Percentiles rank a stretch among this genome's conserved stretches.
Conservation (phyloP, 2,797 vertebrate species). For the Takifugu ocellatus region DNA sequence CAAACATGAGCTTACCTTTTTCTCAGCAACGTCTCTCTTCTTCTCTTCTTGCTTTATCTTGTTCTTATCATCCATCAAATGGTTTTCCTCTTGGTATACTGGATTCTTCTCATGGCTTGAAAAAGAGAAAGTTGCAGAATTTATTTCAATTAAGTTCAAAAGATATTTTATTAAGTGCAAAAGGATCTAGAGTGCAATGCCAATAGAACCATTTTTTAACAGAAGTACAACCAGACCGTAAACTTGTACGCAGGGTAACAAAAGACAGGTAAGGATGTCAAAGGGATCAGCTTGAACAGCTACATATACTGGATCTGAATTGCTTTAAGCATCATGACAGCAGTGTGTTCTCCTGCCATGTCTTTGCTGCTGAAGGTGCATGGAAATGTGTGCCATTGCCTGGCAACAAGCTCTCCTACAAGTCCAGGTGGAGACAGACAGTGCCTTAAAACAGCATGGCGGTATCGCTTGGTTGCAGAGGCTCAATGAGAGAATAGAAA, state of each 20-base stretch:
- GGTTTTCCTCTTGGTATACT: constrained; percentile 89
- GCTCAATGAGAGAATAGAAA: constrained; percentile 10
- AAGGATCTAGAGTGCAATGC: background rate
- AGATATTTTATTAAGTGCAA: background rate
- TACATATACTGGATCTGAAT: constrained; percentile 1
- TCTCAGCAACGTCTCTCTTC: constrained; percentile 97
- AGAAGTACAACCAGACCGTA: background rate
- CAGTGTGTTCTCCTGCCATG: constrained; percentile 24
- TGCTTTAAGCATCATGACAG: constrained; percentile 20
- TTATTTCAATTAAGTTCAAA: background rate
- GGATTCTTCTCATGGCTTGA: constrained; percentile 82
- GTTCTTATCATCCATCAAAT: constrained; percentile 99
- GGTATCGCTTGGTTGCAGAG: constrained; percentile 21
- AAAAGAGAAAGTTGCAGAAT: constrained; percentile 7
- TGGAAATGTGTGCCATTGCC: constrained; percentile 53
- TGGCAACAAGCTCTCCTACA: constrained; percentile 62
- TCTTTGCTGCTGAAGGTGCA: constrained; percentile 41
- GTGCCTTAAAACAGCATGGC: constrained; percentile 29
- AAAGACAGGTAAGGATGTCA: background rate
- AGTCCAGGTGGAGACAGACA: constrained; percentile 55
- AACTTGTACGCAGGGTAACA: constrained; percentile 1
- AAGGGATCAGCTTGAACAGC: constrained; percentile 3
- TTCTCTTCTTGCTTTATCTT: constrained; percentile 99
- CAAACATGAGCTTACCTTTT: constrained; percentile 77
- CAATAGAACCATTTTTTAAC: too few species aligned